Conservation (phyloP, 2,113 vertebrate species). For the Tyto alba region DNA sequence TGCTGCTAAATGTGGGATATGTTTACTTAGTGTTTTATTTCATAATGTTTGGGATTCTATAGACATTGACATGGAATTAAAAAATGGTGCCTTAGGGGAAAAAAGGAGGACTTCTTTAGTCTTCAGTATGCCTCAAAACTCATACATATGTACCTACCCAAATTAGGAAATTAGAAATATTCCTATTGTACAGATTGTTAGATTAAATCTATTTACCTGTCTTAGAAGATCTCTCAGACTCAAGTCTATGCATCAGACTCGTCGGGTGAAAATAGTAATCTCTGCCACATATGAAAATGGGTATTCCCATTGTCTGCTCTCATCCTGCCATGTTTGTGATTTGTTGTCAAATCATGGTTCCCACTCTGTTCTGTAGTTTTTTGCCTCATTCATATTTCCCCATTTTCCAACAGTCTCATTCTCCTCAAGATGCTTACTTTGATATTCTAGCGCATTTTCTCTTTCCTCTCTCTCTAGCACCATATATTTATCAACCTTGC, state of each 20-base stretch:
- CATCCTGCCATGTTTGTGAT: neutral
- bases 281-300: neutral
- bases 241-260: neutral
- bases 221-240: neutral
- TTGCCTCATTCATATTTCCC: neutral
- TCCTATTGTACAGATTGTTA: neutral
- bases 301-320: neutral
- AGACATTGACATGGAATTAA: neutral
- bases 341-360: neutral
- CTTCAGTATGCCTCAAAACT: neutral
- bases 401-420: neutral
- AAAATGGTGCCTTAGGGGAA: neutral
- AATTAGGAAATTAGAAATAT: neutral
- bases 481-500: neutral
- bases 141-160: neutral
- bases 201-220: neutral
- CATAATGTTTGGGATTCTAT: accelerated
- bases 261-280: neutral
- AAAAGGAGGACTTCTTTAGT: neutral
- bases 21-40: neutral
- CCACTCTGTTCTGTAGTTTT: neutral
- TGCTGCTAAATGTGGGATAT: neutral
- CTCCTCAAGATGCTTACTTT: neutral
- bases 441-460: neutral
- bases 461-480: neutral